Evolutionary conservation across 2,113 vertebrate species (phyloP).

Genomic region (Thunnus thynnus): DNA sequence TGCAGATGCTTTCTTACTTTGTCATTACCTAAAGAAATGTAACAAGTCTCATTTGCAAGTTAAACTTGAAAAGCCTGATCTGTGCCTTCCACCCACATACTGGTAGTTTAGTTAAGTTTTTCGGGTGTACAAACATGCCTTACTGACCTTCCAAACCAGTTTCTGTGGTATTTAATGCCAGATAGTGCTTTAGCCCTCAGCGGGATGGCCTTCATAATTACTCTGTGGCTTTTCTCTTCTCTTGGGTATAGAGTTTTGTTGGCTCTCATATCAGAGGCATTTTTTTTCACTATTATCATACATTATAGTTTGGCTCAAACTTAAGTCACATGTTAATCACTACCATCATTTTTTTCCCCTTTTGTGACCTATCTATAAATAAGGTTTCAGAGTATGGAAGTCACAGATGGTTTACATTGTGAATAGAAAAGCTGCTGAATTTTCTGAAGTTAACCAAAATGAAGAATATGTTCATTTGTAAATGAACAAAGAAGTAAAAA

Average conservation of each 20-base stretch:
- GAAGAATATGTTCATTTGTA: conserved; percentile 46
- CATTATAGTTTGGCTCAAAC: neutral
- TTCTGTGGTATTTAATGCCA: neutral
- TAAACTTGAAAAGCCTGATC: conserved; percentile 32
- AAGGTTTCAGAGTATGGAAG: neutral
- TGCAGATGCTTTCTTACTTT: neutral
- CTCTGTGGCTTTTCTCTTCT: conserved; percentile 9
- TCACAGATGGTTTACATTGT: conserved; percentile 45
- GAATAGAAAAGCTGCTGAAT: conserved; percentile 64
- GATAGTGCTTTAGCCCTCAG: conserved; percentile 11
- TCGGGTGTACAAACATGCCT: conserved; percentile 43
- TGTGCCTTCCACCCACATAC: conserved; percentile 52
- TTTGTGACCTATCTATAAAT: neutral
- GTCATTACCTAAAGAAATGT: neutral
- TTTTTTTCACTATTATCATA: conserved; percentile 1
- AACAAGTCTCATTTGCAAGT: neutral
- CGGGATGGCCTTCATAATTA: neutral
- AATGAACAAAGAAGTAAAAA: conserved; percentile 32
- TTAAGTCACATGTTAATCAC: neutral
- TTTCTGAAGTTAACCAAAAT: conserved; percentile 60
- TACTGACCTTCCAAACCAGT: conserved; percentile 23
- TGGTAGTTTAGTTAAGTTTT: neutral
- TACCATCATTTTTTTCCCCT: neutral
- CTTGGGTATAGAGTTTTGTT: conserved; percentile 14
- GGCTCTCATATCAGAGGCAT: neutral